Evolutionary conservation across 2,888 invertebrate genomes (phyloP), one percentile per base, ranked within the genome.

Genomic region (Stenodera caucasica): DNA sequence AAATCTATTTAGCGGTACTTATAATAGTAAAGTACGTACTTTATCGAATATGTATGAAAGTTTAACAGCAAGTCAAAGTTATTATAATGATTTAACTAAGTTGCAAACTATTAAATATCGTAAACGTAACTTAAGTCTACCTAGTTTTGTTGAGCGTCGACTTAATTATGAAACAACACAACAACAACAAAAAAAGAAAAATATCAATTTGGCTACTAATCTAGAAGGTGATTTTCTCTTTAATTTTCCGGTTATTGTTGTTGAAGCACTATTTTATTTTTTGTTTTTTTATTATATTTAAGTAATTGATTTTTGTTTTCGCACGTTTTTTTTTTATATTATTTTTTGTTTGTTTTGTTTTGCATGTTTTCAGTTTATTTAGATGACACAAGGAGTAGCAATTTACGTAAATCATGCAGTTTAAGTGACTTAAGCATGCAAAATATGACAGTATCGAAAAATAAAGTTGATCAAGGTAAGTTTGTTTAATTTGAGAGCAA

Each of bases 401-500:
- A 88, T 68, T 88, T 92, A 84, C 84, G 92, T 71, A 85, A 91
- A 67, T 90, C 91, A 72, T 90, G 90, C 80, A 92, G 92, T 60
- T 86, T 92, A 73, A 90, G 90, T 72, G 92, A 92, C 81, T 84
- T 81, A 57, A 80, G 78, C 73, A 77, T 80, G 74, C 79, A 80
- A 73, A 73, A 72, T 55, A 71, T 78, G 54, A 65, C 72, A 50
- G 67, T 72, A 53, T 72, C 73, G 60, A 79, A 79, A 69, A 70
- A 76, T 64, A 75, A 77, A 75, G 70, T 76, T 52, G 79, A 76
- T 53, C 75, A 75, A 73, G 77, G 78, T 78, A 75, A 73, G 75
- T 69, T 8, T 30, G 9, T 8, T 6, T 30, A 8, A 8, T 26
- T 26, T 26, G 26, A 26, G 4, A 26, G 26, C 26, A 5, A 26